These are phyloP conservation scores for Sepioteuthis lessoniana DNA, from an alignment of 2,888 invertebrate genomes.

Conservation along the genomic window DNA sequence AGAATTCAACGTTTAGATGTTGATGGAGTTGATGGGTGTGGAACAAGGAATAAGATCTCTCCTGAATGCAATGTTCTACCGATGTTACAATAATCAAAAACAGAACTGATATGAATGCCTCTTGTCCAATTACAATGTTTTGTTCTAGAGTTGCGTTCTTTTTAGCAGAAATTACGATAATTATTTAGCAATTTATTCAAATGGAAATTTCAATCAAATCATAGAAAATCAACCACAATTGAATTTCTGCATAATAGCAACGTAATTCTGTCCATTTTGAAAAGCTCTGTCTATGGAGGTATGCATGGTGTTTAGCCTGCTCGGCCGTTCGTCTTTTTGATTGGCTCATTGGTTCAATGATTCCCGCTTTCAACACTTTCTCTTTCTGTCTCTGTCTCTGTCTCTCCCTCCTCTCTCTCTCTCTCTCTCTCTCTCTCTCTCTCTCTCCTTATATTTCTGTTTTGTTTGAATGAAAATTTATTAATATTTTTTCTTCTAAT, in stretches of 20 bases:
- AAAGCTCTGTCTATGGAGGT: not conserved
- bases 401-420: too few relatives aligned
- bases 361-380: not conserved
- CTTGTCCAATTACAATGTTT: not conserved
- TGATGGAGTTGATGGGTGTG: not conserved
- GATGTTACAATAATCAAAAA: not conserved
- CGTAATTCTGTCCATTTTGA: not conserved
- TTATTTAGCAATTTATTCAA: conserved; percentile 12
- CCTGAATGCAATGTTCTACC: not conserved
- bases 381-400: too few relatives aligned
- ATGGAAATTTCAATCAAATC: not conserved
- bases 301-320: not conserved
- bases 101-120: not conserved
- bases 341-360: not conserved
- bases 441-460: too few relatives aligned
- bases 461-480: too few relatives aligned
- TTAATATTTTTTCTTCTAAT: too few relatives aligned
- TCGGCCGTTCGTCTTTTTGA: not conserved
- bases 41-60: not conserved
- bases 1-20: not conserved
- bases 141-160: not conserved
- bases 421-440: too few relatives aligned
- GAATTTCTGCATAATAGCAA: not conserved
- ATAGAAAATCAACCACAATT: conserved; percentile 1
- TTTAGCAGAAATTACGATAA: conserved; percentile 12